Base-by-base conservation (phyloP, 2,113 vertebrate species). In the Alouatta palliata region DNA sequence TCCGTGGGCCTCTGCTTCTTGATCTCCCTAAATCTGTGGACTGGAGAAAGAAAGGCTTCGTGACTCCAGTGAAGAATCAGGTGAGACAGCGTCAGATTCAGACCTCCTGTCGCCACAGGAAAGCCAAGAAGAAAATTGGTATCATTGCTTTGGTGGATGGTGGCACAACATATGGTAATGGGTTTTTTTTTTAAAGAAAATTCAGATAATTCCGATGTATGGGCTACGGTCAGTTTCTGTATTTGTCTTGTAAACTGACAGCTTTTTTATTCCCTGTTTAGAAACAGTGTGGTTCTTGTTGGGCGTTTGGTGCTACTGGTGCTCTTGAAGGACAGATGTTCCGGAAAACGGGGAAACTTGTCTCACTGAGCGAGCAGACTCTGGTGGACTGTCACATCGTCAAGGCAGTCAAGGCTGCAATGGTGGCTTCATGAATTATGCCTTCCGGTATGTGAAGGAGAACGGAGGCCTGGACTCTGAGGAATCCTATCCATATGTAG, bases 271-370 rank as follows among this genome's bases (percentile, higher is more conserved):
- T 21, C 14, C 3, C 35, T 96, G 95, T 91, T 94, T 94, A 99
- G 99, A 99, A 99, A 94, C 98, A 99, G 0, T 99, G 99, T 97
- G 99, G 99, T 45, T 99, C 99, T 54, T 99, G 99, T 98, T 99
- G 99, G 99, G 99, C 99, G n/a, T 99, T 99, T 98, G 99, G 99
- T 82, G 98, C 99, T n/a, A 99, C 99, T 0, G 99, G 99, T 4
- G 98, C 99, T 73, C 98, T 99, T 90, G 99, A 99, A 99, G 99
- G 99, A 35, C 99, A 99, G 97, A 95, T 98, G 61, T 99, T 99
- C 97, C 99, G 97, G 94, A 99, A 99, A 98, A 98, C 98, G 0
- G 99, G 99, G 11, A 98, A 85, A 25, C 98, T 99, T 97, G 98
- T 99, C 94, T 99, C 99, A 0, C 97, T 99, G 96, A 99, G 99